phyloP scores from a whole-genome alignment of 2,797 vertebrate species.

The Pangasius djambal region DNA sequence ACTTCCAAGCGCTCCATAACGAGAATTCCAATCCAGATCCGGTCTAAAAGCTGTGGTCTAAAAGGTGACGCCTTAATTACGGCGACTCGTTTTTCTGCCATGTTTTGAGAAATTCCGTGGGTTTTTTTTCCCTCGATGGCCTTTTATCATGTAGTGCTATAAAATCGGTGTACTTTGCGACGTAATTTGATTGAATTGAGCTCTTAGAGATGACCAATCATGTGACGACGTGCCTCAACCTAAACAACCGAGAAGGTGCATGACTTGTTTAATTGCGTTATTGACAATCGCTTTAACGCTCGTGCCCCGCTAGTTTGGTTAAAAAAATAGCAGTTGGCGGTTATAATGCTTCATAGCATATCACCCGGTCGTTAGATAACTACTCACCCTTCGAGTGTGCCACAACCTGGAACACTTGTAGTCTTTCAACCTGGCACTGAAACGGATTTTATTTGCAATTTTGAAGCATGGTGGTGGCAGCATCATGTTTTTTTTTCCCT shows the following conservation, averaged over 20 bases:
- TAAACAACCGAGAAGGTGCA: neutral
- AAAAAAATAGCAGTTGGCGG: neutral
- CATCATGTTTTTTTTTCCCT: no score
- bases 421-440: no score
- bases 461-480: no score
- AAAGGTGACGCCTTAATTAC: slow-evolving; percentile 60
- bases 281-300: neutral
- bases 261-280: neutral
- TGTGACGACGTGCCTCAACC: no score
- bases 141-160: slow-evolving; percentile 7
- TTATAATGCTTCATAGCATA: neutral
- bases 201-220: no score
- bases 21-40: slow-evolving; percentile 52
- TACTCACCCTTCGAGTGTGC: neutral
- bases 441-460: no score
- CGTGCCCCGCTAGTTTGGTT: no score
- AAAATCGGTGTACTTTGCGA: neutral
- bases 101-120: slow-evolving; percentile 55
- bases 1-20: slow-evolving; percentile 54
- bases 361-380: neutral
- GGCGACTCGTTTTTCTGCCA: slow-evolving; percentile 53
- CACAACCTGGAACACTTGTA: no score
- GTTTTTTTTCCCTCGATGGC: slow-evolving; percentile 31
- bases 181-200: neutral
- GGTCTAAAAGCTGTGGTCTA: slow-evolving; percentile 19